phyloP scores from a whole-genome alignment of 2,113 vertebrate species.

The Microcebus tavaratra region DNA sequence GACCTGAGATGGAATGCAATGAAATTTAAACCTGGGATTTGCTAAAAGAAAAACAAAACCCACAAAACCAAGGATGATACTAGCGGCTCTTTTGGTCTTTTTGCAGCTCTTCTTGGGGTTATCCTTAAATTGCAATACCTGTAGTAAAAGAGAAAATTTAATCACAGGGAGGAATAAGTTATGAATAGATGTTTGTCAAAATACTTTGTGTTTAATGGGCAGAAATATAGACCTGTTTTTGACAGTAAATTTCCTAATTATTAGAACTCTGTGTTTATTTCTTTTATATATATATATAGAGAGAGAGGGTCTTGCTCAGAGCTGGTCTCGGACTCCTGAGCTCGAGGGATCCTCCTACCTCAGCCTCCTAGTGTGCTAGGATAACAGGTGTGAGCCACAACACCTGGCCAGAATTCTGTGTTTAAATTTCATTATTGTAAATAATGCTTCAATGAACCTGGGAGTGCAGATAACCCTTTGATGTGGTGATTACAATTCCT shows the following conservation, averaged over 20 bases:
- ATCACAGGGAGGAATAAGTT: not conserved
- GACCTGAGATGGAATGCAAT: not conserved
- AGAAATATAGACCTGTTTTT: not conserved
- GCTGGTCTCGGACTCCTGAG: no score
- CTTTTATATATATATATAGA: no score
- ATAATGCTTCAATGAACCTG: not conserved
- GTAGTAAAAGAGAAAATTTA: not conserved
- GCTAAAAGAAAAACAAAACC: not conserved
- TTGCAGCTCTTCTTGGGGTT: not conserved
- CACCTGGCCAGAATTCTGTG: not conserved
- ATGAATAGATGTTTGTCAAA: not conserved
- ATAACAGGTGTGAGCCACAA: no score
- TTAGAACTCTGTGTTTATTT: not conserved
- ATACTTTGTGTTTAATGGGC: not conserved
- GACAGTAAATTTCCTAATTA: not conserved
- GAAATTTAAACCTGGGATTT: constrained; percentile 32
- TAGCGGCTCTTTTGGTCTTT: not conserved
- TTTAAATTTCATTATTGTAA: not conserved
- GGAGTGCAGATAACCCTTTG: not conserved
- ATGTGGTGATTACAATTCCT: not conserved
- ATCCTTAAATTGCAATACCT: not conserved
- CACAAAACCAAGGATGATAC: not conserved
- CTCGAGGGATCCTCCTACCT: no score
- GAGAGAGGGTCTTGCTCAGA: no score
- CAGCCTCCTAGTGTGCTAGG: no score